These are phyloP conservation scores for Ophion slaviceki DNA, from an alignment of 2,888 invertebrate species.

Conservation along the genomic window DNA sequence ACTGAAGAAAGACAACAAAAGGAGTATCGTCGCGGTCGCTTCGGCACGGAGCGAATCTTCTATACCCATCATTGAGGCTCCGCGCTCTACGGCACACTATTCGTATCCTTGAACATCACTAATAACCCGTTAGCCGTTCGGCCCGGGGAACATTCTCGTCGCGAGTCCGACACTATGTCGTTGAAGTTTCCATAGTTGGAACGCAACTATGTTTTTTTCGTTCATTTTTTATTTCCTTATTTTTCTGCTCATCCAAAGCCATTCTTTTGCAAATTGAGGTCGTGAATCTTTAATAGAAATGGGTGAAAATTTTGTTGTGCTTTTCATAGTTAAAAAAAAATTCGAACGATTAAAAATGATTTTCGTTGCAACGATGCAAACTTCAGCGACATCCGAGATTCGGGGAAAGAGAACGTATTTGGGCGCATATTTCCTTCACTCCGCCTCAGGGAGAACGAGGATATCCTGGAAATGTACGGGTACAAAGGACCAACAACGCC, in stretches of 20 bases:
- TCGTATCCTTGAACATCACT: conserved; percentile 73
- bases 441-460: conserved; percentile 57
- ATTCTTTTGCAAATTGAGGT: no score
- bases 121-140: no score
- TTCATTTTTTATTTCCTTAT: background rate
- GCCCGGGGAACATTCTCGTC: no score
- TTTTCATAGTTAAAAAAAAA: no score
- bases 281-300: no score
- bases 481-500: conserved; percentile 63
- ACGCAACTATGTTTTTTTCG: background rate
- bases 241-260: no score
- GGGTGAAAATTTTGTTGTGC: no score
- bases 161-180: no score
- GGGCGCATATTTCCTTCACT: conserved; percentile 28
- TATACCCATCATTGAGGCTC: conserved; percentile 8
- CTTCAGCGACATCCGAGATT: background rate
- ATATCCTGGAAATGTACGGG: conserved; percentile 76
- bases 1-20: conserved; percentile 58
- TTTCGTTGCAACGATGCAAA: no score
- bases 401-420: background rate
- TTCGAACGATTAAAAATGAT: no score
- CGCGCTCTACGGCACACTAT: conserved; percentile 26
- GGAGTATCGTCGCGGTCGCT: background rate
- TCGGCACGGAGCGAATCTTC: conserved; percentile 8
- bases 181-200: no score